Percentiles rank a stretch among this genome's conserved stretches.
Conservation (phyloP, 2,797 vertebrate species). For the Sphenopsis melanotis region DNA sequence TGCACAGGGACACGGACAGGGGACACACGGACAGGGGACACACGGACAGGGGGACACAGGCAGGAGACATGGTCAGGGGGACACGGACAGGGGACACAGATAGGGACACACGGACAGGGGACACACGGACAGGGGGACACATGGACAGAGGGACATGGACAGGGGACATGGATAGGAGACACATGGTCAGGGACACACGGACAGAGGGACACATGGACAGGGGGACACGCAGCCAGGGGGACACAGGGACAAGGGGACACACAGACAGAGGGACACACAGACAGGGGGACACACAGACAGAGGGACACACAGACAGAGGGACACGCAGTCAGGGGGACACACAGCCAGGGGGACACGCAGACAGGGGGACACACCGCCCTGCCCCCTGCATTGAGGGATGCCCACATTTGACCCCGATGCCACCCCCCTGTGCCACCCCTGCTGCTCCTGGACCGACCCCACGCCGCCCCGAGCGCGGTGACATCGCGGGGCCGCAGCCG, state of each 20-base stretch:
- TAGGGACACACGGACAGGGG: neutral
- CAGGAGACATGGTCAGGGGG: neutral
- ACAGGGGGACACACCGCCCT: neutral
- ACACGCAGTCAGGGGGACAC: neutral
- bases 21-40: neutral
- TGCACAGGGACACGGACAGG: neutral
- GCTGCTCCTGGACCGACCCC: neutral
- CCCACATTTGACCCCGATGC: accelerated
- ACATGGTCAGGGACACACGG: too few relatives aligned
- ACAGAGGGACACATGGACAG: neutral
- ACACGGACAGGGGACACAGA: too few relatives aligned
- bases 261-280: neutral
- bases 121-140: too few relatives aligned
- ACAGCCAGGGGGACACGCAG: accelerated
- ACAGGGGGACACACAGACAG: neutral
- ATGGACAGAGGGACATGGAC: too few relatives aligned
- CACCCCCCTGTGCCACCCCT: accelerated
- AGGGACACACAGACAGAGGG: neutral
- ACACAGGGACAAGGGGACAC: too few relatives aligned
- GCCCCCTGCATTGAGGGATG: accelerated
- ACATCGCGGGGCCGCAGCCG: neutral
- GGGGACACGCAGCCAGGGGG: neutral
- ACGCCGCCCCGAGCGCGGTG: neutral
- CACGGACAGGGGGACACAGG: too few relatives aligned
- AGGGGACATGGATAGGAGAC: too few relatives aligned